Conservation (phyloP, 2,888 invertebrate genomes). For the Alsophila aescularia region DNA sequence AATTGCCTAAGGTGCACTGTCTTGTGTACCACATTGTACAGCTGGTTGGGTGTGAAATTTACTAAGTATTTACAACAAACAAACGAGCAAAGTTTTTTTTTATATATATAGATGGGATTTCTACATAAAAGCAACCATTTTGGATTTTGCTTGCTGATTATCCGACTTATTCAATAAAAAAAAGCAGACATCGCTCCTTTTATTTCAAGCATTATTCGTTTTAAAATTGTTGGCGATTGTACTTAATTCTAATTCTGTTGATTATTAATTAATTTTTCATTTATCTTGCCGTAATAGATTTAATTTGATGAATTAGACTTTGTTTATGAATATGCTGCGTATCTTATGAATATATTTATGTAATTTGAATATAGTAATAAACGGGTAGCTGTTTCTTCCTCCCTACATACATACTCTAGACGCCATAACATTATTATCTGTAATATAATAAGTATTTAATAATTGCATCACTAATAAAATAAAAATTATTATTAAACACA, state of each 20-base stretch:
- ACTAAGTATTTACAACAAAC: no score
- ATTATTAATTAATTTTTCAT: conserved; percentile 51
- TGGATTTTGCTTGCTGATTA: neutral
- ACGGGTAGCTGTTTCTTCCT: conserved; percentile 59
- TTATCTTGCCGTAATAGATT: conserved; percentile 46
- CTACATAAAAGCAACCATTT: no score
- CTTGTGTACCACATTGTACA: no score
- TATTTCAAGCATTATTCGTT: neutral
- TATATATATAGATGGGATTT: no score
- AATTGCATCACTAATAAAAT: neutral
- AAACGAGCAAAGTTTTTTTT: no score
- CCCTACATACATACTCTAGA: no score
- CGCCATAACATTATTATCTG: no score
- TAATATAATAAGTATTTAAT: neutral
- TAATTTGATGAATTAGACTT: conserved; percentile 14
- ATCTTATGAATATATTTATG: conserved; percentile 37
- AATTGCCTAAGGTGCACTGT: no score
- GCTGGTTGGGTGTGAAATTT: no score
- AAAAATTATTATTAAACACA: no score
- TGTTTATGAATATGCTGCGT: conserved; percentile 53
- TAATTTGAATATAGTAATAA: conserved; percentile 43
- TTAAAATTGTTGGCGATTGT: conserved; percentile 52
- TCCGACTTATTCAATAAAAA: neutral
- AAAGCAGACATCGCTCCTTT: no score
- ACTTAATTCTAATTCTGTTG: conserved; percentile 61